Percentiles rank a stretch among this genome's conserved stretches.
Evolutionary conservation across 2,888 invertebrate species (phyloP).

Genomic region (Agrochola circellaris): DNA sequence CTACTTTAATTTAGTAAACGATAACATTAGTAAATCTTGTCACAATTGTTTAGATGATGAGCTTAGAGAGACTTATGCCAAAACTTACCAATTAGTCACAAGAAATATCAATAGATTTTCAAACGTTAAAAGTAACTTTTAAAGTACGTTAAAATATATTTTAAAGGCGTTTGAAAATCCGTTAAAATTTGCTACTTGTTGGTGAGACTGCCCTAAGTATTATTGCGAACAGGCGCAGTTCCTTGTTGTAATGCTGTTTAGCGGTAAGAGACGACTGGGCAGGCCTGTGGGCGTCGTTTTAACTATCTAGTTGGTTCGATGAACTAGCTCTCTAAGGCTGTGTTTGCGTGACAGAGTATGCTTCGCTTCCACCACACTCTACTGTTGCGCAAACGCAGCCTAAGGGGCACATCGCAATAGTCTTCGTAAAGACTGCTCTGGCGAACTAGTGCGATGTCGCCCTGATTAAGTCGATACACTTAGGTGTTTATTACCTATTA

Average conservation of each 20-base stretch:
- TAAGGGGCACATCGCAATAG: neutral
- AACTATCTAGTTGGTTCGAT: neutral
- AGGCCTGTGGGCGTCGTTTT: neutral
- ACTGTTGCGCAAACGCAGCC: slow-evolving; percentile 9
- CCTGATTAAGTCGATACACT: slow-evolving; percentile 52
- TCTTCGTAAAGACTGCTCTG: neutral
- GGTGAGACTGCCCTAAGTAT: neutral
- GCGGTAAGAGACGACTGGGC: neutral
- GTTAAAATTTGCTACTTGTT: neutral
- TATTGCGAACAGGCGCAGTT: neutral
- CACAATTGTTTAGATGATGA: slow-evolving; percentile 33
- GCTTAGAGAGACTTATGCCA: slow-evolving; percentile 17
- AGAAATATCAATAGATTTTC: neutral
- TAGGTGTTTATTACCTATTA: slow-evolving; percentile 17
- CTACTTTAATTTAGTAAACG: slow-evolving; percentile 20
- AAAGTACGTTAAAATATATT: neutral
- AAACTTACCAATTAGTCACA: slow-evolving; percentile 1
- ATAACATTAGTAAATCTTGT: slow-evolving; percentile 27
- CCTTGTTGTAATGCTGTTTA: neutral
- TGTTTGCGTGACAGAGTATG: slow-evolving; percentile 13
- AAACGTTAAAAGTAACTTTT: neutral
- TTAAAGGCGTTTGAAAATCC: neutral
- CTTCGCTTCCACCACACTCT: neutral
- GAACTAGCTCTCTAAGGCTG: slow-evolving; percentile 44
- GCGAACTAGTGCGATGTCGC: slow-evolving; percentile 58